A percentile compares a stretch with the other conserved stretches of the same genome.
These are phyloP conservation scores for Podarcis cretensis DNA, from an alignment of 2,113 vertebrate genomes.

Conservation along the genomic window DNA sequence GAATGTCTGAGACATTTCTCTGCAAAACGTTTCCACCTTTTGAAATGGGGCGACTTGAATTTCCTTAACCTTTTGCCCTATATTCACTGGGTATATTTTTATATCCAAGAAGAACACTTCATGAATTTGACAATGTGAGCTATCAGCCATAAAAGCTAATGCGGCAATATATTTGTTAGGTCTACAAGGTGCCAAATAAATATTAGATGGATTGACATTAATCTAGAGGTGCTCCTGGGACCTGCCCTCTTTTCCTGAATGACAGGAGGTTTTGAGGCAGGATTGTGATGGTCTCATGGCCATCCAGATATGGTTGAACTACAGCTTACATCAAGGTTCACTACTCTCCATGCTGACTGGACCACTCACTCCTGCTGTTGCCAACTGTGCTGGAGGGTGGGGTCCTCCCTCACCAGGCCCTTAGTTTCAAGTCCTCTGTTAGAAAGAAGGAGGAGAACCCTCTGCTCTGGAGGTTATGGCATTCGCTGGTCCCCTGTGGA, in stretches of 20 bases:
- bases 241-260: background rate
- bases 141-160: background rate
- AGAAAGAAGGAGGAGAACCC: no score
- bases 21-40: no score
- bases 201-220: background rate
- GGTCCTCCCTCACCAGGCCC: no score
- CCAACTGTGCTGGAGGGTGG: no score
- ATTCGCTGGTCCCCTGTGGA: no score
- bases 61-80: background rate
- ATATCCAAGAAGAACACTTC: no score
- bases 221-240: background rate
- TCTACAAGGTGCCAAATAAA: no score
- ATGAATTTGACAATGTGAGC: background rate
- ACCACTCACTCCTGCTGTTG: no score
- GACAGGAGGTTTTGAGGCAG: background rate
- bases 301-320: background rate
- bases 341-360: no score
- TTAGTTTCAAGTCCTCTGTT: no score
- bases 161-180: background rate
- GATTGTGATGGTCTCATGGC: no score
- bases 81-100: background rate
- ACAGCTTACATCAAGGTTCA: background rate
- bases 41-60: background rate
- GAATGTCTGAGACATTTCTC: background rate
- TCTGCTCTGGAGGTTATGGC: no score